These are phyloP conservation scores for Drosophila grimshawi DNA, from an alignment of 1,140 invertebrate genomes.

Conservation along the genomic window DNA sequence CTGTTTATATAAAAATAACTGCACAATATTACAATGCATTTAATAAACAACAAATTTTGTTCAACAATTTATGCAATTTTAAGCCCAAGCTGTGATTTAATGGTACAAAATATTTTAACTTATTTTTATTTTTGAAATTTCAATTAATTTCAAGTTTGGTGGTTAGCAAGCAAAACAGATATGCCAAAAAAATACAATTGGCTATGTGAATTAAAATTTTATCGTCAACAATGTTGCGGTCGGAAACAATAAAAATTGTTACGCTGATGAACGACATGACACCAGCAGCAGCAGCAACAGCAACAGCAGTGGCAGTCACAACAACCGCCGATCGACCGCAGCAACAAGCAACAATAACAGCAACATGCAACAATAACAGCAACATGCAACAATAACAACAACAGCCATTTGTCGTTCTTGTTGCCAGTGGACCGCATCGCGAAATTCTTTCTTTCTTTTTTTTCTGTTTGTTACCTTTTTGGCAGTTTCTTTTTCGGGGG, in stretches of 20 bases:
- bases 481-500: constrained; percentile 6
- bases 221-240: constrained; percentile 80
- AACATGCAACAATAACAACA: constrained; percentile 2
- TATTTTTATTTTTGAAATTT: neutral
- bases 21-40: no score
- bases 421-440: constrained; percentile 58
- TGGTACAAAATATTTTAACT: neutral
- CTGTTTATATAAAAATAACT: neutral
- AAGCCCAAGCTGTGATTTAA: neutral
- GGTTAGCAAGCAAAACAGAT: neutral
- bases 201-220: constrained; percentile 79
- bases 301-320: constrained; percentile 35
- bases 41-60: no score
- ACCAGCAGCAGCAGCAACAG: constrained; percentile 50
- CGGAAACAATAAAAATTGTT: constrained; percentile 66
- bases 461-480: constrained; percentile 33
- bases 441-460: constrained; percentile 55
- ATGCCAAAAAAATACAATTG: constrained; percentile 34
- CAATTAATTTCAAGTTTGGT: constrained; percentile 3
- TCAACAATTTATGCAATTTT: neutral
- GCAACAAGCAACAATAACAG: constrained; percentile 48
- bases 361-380: constrained; percentile 28
- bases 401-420: constrained; percentile 18
- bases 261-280: constrained; percentile 70
- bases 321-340: constrained; percentile 63